Percentiles rank a stretch among this genome's conserved stretches.
These are phyloP conservation scores for Onychostoma macrolepis DNA, from an alignment of 2,113 vertebrate species.

Conservation along the genomic window DNA sequence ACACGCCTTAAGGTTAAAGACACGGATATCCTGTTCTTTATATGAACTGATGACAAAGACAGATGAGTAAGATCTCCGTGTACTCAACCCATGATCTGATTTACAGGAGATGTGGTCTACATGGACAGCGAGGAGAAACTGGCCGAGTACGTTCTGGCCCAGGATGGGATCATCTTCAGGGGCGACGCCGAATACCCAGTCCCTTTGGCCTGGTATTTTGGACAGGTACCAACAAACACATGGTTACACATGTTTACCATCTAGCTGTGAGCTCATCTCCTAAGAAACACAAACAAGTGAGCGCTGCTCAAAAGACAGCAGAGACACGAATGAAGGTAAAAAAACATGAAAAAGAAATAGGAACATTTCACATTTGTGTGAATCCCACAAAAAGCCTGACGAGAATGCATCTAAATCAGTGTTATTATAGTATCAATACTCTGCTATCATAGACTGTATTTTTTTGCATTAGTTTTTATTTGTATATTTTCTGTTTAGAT, in stretches of 20 bases:
- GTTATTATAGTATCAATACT: background rate
- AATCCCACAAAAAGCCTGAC: background rate
- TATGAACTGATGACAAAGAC: background rate
- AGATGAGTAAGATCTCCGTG: conserved; percentile 1
- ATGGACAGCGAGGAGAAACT: conserved; percentile 76
- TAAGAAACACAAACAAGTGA: background rate
- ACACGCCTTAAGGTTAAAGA: conserved; percentile 7
- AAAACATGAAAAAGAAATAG: background rate
- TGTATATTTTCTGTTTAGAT: background rate
- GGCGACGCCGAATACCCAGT: conserved; percentile 74
- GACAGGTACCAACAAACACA: conserved; percentile 78
- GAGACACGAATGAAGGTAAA: background rate
- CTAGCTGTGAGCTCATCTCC: background rate
- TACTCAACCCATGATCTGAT: conserved; percentile 32
- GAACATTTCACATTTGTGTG: background rate
- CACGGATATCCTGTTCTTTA: background rate
- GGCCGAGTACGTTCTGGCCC: conserved; percentile 84
- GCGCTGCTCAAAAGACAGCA: background rate
- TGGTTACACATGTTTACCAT: background rate
- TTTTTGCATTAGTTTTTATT: background rate
- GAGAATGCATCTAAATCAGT: background rate
- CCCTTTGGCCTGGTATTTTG: conserved; percentile 85
- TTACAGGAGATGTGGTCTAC: conserved; percentile 84
- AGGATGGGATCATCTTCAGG: conserved; percentile 88
- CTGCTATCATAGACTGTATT: background rate